Conservation (phyloP, 2,797 vertebrate species). For the Chromobotia macracanthus region DNA sequence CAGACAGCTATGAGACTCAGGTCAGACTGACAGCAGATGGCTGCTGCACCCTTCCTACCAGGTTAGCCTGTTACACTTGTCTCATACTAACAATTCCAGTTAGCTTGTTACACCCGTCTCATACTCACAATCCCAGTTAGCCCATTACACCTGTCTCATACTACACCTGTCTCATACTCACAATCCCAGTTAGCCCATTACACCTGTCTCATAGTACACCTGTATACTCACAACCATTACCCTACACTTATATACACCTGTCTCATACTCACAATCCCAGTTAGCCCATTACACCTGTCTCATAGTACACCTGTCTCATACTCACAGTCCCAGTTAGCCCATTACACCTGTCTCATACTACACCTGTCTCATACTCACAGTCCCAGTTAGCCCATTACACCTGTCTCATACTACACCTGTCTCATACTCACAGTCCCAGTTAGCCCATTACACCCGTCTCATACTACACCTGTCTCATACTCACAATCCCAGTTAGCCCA, state of each 20-base stretch:
- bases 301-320: too few species aligned
- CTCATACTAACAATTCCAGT: conserved; percentile 59
- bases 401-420: neutral
- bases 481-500: too few species aligned
- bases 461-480: neutral
- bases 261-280: conserved; percentile 59
- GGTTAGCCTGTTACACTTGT: conserved; percentile 41
- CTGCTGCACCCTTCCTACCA: conserved; percentile 88
- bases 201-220: neutral
- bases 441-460: neutral
- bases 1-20: conserved; percentile 89
- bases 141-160: neutral
- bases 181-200: too few species aligned
- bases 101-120: neutral
- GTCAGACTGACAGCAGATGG: conserved; percentile 87
- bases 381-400: neutral
- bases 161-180: neutral
- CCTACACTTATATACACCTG: too few species aligned
- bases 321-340: neutral
- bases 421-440: neutral
- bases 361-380: neutral
- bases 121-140: neutral
- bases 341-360: neutral
- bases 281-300: neutral
- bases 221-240: too few species aligned